These are phyloP conservation scores for Bubo scandiacus DNA, from an alignment of 2,113 vertebrate genomes.

Conservation along the genomic window DNA sequence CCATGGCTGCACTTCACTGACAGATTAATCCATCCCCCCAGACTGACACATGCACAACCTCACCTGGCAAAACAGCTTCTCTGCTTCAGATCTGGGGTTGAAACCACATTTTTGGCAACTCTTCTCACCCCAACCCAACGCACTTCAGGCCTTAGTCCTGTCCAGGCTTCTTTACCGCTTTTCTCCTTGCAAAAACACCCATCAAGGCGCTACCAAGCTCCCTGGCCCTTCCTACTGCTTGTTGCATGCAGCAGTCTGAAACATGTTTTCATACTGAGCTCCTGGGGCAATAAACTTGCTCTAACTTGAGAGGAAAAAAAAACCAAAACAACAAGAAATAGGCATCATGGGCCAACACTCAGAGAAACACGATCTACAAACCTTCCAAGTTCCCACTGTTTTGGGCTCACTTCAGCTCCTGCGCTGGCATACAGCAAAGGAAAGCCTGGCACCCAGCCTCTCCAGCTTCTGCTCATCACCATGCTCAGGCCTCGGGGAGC, in stretches of 20 bases:
- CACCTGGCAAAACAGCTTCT: not conserved
- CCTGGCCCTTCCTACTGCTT: not conserved
- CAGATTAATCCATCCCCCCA: not conserved
- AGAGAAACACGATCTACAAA: fast-evolving
- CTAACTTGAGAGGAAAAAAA: not conserved
- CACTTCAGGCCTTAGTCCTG: not conserved
- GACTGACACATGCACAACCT: not conserved
- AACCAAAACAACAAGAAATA: not conserved
- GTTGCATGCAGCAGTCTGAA: not conserved
- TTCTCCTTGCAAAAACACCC: not conserved
- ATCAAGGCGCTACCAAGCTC: not conserved
- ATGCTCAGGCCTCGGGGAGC: too few relatives aligned
- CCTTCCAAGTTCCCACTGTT: not conserved
- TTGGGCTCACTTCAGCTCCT: not conserved
- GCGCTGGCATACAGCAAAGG: not conserved
- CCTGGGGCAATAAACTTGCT: not conserved
- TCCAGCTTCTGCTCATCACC: not conserved
- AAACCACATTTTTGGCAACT: not conserved
- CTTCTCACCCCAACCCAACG: not conserved
- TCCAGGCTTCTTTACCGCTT: not conserved
- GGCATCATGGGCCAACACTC: not conserved
- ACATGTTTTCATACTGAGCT: not conserved
- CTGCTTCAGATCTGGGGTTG: not conserved
- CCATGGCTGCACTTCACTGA: not conserved
- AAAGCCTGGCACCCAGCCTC: not conserved